Evolutionary conservation across 2,113 vertebrate genomes (phyloP), one percentile per base, ranked within the genome.

Genomic region (Campylorhamphus procurvoides): DNA sequence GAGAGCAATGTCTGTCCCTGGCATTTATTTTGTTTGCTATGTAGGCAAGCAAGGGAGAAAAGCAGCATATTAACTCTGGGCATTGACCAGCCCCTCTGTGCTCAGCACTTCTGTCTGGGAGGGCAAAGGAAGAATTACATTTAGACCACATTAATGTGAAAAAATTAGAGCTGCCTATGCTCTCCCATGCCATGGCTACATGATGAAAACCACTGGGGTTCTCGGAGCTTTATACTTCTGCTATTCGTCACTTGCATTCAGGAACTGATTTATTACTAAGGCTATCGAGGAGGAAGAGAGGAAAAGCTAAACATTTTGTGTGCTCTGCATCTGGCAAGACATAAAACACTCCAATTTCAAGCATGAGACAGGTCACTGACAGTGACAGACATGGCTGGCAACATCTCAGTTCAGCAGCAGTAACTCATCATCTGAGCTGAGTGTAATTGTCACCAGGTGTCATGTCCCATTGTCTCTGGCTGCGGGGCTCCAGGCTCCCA

Each of bases 201-300:
- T 18, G 53, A 56, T 74, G 87, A 53, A 94, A 95, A 90, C 77
- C 18, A 71, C 46, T 56, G 77, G 46, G 42, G 84, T 16, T 96
- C 42, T 76, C 2, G 2, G 22, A 74, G 67, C 73, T 91, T 56
- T 40, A 55, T 80, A 84, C 75, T 91, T 84, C 73, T 89, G 89
- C 79, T 95, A 52, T 77, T 84, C 68, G 63, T 92, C 92, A 74
- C 76, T 93, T 71, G 55, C 50, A 73, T 95, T 93, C 82, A 88
- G 77, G 79, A 96, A 91, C 76, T 91, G 91, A 94, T 96, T 97
- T 97, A 97, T 93, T 90, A 86, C 87, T 84, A 53, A 69, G 69
- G 71, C 68, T 86, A 50, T 11, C 33, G 59, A 85, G 50, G 75
- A 94, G 63, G 82, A 94, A 86, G 40, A 82, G 64, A 62, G 64